Percentiles rank a stretch among this genome's conserved stretches.
phyloP scores from a whole-genome alignment of 2,113 vertebrate genomes.

The Oryctolagus cuniculus region DNA sequence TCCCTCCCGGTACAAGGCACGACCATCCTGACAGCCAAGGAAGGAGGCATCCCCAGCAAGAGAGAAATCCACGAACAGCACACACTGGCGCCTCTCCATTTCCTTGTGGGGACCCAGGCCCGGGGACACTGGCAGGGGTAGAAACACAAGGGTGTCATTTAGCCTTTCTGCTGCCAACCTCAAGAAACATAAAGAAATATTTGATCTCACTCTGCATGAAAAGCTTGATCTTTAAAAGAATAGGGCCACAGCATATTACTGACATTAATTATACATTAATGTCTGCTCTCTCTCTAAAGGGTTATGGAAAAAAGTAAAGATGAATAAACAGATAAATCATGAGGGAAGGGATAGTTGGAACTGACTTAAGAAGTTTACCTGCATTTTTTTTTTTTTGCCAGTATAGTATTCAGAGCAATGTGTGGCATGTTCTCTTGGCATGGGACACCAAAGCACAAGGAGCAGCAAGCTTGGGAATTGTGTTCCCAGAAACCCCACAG shows the following conservation, averaged over 20 bases:
- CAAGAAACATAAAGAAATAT: conserved; percentile 32
- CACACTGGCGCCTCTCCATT: neutral
- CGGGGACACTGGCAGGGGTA: rapidly evolving
- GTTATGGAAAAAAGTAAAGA: neutral
- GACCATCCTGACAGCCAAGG: conserved; percentile 39
- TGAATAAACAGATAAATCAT: neutral
- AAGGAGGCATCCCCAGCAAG: conserved; percentile 30
- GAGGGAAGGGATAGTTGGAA: neutral
- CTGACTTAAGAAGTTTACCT: neutral
- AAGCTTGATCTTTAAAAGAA: conserved; percentile 10
- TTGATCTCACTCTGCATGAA: neutral
- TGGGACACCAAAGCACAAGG: neutral
- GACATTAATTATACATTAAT: neutral
- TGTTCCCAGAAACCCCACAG: neutral
- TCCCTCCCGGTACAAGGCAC: conserved; percentile 53
- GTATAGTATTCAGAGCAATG: neutral
- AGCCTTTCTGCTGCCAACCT: conserved; percentile 36
- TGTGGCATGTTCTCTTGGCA: rapidly evolving
- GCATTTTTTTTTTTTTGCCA: neutral
- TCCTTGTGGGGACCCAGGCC: neutral
- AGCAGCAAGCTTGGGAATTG: neutral
- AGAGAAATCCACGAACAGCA: conserved; percentile 16
- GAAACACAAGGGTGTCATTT: neutral
- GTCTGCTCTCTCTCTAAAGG: neutral
- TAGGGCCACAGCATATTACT: neutral